phyloP scores from a whole-genome alignment of 2,113 vertebrate species.

The Mystacornis crossleyi region DNA sequence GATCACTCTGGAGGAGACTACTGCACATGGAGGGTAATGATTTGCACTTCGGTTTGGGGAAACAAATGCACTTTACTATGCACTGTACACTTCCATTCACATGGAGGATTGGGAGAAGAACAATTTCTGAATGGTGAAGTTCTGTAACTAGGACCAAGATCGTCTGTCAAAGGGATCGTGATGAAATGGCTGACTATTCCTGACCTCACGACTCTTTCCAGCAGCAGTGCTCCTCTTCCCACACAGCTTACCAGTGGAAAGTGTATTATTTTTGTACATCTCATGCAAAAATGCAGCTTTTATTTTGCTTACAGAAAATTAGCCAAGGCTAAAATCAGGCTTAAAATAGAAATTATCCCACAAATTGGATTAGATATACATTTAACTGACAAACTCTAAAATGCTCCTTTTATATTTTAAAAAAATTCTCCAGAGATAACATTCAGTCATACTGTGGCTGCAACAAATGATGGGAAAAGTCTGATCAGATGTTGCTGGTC shows the following conservation, averaged over 20 bases:
- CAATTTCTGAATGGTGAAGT: not conserved
- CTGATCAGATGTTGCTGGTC: constrained; percentile 15
- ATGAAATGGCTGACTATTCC: not conserved
- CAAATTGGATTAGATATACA: constrained; percentile 23
- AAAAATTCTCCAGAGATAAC: not conserved
- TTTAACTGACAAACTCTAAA: not conserved
- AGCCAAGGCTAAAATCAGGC: not conserved
- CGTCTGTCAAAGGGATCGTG: not conserved
- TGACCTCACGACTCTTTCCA: not conserved
- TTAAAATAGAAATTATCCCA: constrained; percentile 22
- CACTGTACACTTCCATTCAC: not conserved
- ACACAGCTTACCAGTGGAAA: constrained; percentile 9
- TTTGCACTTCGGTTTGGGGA: not conserved
- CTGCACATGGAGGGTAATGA: not conserved
- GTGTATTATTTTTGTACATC: not conserved
- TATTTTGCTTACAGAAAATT: constrained; percentile 32
- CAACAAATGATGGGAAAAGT: constrained; percentile 48
- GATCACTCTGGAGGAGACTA: fast-evolving
- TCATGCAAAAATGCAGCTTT: not conserved
- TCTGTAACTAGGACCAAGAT: not conserved
- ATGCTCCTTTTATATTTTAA: not conserved
- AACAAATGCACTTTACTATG: not conserved
- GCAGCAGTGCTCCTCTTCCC: not conserved
- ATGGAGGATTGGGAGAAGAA: not conserved
- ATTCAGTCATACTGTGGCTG: not conserved